Base-by-base conservation (phyloP, 2,797 vertebrate genomes). In the Schizopygopsis pylzovi region DNA sequence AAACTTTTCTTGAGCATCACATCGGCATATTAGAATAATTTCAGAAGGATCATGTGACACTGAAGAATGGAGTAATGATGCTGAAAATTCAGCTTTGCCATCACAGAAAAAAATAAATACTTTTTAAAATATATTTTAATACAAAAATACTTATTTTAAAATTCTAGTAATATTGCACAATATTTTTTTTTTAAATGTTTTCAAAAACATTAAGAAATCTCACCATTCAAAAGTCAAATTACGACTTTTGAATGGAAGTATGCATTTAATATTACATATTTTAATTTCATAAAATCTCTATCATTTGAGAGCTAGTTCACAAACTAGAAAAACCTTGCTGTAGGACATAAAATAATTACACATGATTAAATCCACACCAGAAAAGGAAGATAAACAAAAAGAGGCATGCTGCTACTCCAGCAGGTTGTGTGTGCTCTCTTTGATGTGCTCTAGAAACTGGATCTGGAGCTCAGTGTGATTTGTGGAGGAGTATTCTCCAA, bases 391-490 rank as follows among this genome's bases (percentile, higher is more conserved):
- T 85, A 59, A 86, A 88, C 56, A 83, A 37, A 86, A 37, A 84
- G 71, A 71, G 43, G 3, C 65, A 56, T 2, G 13, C 63, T 47
- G 49, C 25, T 70, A 37, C 37, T 43, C 11, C 41, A 68, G 56
- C 33, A 65, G 12, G 37, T 68, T 77, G 16, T 41, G 52, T 71
- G 59, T 22, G 49, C 70, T 82, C 28, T 72, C 70, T 81, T 72
- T 86, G 70, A 84, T 47, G 76, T 77, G 6, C 78, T 67, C 37
- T n/a, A 65, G n/a, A n/a, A n/a, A n/a, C n/a, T n/a, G n/a, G n/a
- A n/a, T n/a, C n/a, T n/a, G n/a, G 59, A 88, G 83, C 41, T 41
- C 37, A 63, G 87, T 82, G 89, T 82, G 71, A 85, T 90, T 84
- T 87, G 2, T 71, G 33, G 76, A 85, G 83, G 4, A 84, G 79